A percentile compares a stretch with the other conserved stretches of the same genome.
Conservation (phyloP, 2,888 invertebrate species). For the Tethea ocularis region DNA sequence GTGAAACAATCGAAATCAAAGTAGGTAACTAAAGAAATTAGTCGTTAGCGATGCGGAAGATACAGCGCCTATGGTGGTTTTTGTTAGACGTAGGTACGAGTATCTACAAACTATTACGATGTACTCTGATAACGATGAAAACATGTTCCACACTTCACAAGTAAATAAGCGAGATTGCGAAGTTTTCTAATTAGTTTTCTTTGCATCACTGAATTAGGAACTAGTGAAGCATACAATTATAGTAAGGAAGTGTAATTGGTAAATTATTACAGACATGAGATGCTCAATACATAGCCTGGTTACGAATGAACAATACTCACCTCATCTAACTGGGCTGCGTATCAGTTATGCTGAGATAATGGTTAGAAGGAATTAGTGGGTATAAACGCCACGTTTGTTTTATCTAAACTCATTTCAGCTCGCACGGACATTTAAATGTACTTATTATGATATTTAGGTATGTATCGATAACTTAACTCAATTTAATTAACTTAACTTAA, state of each 20-base stretch:
- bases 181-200: slow-evolving; percentile 14
- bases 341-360: too few species aligned
- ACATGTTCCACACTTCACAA: slow-evolving; percentile 43
- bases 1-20: slow-evolving; percentile 13
- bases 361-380: too few species aligned
- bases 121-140: slow-evolving; percentile 75
- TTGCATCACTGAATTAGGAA: neutral
- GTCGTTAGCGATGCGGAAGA: slow-evolving; percentile 57
- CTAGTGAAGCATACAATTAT: neutral
- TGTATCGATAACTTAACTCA: too few species aligned
- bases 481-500: too few species aligned
- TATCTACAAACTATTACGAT: slow-evolving; percentile 63
- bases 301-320: too few species aligned
- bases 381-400: too few species aligned
- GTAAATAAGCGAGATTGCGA: slow-evolving; percentile 12
- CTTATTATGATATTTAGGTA: too few species aligned
- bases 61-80: slow-evolving; percentile 29
- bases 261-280: neutral
- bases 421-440: too few species aligned
- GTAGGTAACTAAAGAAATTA: slow-evolving; percentile 30
- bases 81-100: slow-evolving; percentile 42
- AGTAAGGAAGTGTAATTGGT: neutral
- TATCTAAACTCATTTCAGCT: too few species aligned
- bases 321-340: too few species aligned
- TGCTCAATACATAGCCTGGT: neutral